Base-by-base conservation (phyloP, 2,113 vertebrate genomes). In the zebrafish (Danio rerio) region DNA sequence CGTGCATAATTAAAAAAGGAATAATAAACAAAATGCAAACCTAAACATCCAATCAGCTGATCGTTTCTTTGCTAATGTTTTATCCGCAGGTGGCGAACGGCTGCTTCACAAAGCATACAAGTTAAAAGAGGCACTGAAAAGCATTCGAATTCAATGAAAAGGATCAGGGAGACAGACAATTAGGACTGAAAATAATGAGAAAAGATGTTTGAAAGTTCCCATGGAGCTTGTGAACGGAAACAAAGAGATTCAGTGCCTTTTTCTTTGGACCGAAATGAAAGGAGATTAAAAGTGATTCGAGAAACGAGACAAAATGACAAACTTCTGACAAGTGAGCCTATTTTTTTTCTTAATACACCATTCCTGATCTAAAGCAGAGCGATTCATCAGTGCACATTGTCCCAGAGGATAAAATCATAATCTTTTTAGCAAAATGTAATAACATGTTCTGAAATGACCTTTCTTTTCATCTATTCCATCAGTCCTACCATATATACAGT, bases 21-120 rank as follows among this genome's bases (percentile, higher is more conserved):
- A 53, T 13, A 18, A 53, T 42, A 66, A 66, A 65, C 49, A 43
- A 52, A 49, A 11, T 75, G 70, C 21, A 59, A 59, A 45, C 31
- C 53, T 10, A 31, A 50, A 49, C 9, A 16, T 12, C 58, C 43
- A 77, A 77, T 77, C 74, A 77, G 58, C 45, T n/a, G 75, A 12
- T 45, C 12, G 11, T 13, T 20, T 55, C 11, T 31, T 40, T 0
- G 50, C 13, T 55, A 13, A 40, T 20, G 20, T 76, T 55, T 56
- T n/a, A 15, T n/a, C 50, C 43, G 47, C 56, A 47, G 43, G 43
- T 77, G 74, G 58, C 43, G 11, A 40, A 21, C 45, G 18, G 58
- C 56, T 47, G 4, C 55, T 62, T 56, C 3, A n/a, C 11, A 49
- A 52, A 63, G 58, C 9, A 5, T 52, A n/a, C 16, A 74, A 31